Conservation (phyloP, 2,113 vertebrate species). For the Pteropus alecto region DNA sequence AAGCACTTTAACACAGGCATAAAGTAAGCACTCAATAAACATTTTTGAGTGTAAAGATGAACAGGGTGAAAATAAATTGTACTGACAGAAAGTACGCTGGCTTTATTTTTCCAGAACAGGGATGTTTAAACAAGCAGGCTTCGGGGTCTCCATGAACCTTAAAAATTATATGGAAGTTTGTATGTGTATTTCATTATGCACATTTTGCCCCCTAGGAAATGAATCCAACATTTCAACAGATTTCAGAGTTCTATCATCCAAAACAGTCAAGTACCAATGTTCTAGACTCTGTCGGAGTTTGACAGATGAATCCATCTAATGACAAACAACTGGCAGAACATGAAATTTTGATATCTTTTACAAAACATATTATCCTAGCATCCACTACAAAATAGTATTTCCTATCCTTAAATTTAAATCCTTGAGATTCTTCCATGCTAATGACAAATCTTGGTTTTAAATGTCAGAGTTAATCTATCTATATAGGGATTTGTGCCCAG, state of each 20-base stretch:
- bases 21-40: not conserved
- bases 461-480: conserved; percentile 3
- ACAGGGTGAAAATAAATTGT: not conserved
- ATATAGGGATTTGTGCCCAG: not conserved
- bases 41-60: not conserved
- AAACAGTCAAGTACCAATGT: not conserved
- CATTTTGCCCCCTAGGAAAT: not conserved
- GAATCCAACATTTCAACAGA: not conserved
- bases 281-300: not conserved
- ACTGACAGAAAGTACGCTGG: not conserved
- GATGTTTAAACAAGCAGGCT: not conserved
- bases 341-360: not conserved
- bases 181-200: not conserved
- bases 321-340: not conserved
- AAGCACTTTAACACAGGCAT: not conserved
- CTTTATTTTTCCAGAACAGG: not conserved
- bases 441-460: conserved; percentile 11
- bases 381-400: not conserved
- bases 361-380: not conserved
- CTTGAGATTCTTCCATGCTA: not conserved
- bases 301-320: not conserved
- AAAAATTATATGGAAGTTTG: not conserved
- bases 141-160: not conserved
- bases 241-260: not conserved
- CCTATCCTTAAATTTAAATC: conserved; percentile 10